phyloP scores from a whole-genome alignment of 2,888 invertebrate species.

The Labia minor region DNA sequence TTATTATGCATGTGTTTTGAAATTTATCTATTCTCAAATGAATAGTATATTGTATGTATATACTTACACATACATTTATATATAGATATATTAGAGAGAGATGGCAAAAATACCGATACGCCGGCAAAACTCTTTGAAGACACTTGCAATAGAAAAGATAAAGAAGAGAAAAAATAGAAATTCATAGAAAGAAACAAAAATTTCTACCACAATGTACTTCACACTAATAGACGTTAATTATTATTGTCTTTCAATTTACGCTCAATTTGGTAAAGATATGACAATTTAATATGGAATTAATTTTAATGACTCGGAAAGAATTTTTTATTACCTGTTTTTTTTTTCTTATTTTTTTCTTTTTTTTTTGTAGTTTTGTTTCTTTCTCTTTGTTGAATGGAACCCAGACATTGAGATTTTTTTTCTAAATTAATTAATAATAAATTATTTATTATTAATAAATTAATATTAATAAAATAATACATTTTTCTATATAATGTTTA shows the following conservation, averaged over 20 bases:
- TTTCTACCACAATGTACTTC: background rate
- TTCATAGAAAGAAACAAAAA: constrained; percentile 13
- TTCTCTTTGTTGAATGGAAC: background rate
- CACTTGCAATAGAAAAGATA: background rate
- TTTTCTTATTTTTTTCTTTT: background rate
- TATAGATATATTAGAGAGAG: background rate
- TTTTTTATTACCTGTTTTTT: background rate
- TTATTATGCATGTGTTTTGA: background rate
- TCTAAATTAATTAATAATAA: too few species aligned
- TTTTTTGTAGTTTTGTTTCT: background rate
- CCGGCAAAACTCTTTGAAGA: constrained; percentile 4
- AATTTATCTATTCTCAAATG: background rate
- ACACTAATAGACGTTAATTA: constrained; percentile 13
- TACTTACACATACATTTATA: background rate
- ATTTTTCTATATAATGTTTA: too few species aligned
- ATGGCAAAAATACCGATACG: background rate
- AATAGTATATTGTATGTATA: constrained; percentile 8
- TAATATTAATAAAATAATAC: too few species aligned
- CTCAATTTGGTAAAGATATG: constrained; percentile 13
- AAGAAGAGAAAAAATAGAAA: too few species aligned
- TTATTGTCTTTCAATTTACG: constrained; percentile 13
- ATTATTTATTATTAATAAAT: too few species aligned
- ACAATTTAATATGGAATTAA: constrained; percentile 1
- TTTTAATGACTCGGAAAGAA: constrained; percentile 1
- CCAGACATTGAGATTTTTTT: too few species aligned